These are phyloP conservation scores for Acanthaster planci DNA, from an alignment of 35 echinoderm and acorn worm genomes.

Conservation along the genomic window DNA sequence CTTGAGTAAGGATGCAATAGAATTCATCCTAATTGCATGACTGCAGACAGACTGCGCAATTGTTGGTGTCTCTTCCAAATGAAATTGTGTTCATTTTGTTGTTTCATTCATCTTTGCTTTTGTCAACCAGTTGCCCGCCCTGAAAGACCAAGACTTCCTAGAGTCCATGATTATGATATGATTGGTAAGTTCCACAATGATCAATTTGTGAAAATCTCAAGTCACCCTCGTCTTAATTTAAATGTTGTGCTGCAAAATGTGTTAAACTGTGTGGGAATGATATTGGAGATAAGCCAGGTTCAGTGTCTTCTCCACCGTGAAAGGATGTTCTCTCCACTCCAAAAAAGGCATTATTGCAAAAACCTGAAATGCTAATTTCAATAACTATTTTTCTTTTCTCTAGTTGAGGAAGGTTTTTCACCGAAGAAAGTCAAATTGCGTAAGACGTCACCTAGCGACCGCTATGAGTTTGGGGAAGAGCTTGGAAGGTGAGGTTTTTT, in stretches of 20 bases:
- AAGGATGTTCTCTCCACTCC: too few species aligned
- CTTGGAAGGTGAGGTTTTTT: conserved; percentile 75
- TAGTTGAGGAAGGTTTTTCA: conserved; percentile 85
- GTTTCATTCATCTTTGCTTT: background rate
- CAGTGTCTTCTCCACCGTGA: too few species aligned
- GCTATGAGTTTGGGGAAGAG: conserved; percentile 92
- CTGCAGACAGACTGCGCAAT: too few species aligned
- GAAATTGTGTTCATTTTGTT: too few species aligned
- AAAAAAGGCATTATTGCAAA: background rate
- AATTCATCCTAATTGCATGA: too few species aligned
- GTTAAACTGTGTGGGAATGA: too few species aligned
- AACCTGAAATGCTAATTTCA: background rate
- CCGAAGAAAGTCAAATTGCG: conserved; percentile 59
- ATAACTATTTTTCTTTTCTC: background rate
- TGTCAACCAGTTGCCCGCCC: background rate
- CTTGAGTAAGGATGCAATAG: too few species aligned
- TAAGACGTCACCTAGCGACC: conserved; percentile 65
- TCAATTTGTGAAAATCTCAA: background rate
- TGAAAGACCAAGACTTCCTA: conserved; percentile 23
- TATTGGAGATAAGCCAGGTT: too few species aligned
- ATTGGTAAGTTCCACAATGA: background rate
- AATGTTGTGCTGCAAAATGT: too few species aligned
- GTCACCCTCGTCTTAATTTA: too few species aligned
- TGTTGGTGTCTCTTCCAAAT: too few species aligned
- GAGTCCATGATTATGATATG: conserved; percentile 2